phyloP scores from a whole-genome alignment of 92 coral and sea anemone species.

The Siderastrea siderea region DNA sequence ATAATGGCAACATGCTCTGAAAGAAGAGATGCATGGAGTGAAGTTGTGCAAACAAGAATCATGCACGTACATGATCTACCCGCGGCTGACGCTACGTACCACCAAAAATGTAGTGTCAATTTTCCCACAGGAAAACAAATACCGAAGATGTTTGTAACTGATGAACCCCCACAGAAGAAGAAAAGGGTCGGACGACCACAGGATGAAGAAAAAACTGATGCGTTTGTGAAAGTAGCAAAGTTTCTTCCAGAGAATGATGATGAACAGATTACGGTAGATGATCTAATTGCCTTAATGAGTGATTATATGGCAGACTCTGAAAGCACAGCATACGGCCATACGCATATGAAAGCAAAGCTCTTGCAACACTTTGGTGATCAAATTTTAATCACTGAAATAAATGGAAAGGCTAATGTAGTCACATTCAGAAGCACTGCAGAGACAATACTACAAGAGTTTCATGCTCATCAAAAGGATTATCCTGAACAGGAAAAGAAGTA shows the following conservation, averaged over 20 bases:
- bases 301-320: constrained; percentile 8
- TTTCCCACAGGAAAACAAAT: background rate
- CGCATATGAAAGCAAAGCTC: constrained; percentile 35
- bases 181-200: constrained; percentile 36
- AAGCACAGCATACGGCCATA: constrained; percentile 25
- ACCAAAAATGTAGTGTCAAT: constrained; percentile 25
- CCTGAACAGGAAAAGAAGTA: no score
- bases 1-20: no score
- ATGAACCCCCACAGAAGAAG: constrained; percentile 6
- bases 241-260: constrained; percentile 24
- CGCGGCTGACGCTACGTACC: constrained; percentile 36
- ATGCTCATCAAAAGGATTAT: background rate
- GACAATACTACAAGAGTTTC: constrained; percentile 5
- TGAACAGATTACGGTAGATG: constrained; percentile 20
- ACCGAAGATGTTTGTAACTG: constrained; percentile 12
- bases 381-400: constrained; percentile 21
- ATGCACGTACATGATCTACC: constrained; percentile 43
- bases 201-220: constrained; percentile 39
- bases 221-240: constrained; percentile 12
- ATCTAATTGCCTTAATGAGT: constrained; percentile 11
- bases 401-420: no score
- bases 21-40: background rate
- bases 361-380: constrained; percentile 44
- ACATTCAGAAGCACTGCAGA: no score
- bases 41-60: constrained; percentile 7